These are phyloP conservation scores for Centroberyx gerrardi DNA, from an alignment of 2,797 vertebrate genomes.

Conservation along the genomic window DNA sequence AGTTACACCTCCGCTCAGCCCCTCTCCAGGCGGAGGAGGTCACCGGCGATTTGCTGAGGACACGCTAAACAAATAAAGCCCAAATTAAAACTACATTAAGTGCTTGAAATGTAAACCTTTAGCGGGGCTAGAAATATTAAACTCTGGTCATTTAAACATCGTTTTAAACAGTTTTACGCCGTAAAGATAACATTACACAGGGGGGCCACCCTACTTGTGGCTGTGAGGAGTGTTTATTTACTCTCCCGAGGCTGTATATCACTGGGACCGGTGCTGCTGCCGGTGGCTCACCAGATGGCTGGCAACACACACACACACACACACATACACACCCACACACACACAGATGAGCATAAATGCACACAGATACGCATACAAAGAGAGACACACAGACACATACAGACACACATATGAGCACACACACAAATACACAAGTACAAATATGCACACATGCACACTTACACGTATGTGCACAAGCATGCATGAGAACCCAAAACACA, in stretches of 20 bases:
- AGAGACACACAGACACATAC: conserved; percentile 7
- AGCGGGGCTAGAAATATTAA: conserved; percentile 73
- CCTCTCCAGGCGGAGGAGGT: conserved; percentile 58
- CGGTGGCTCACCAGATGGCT: conserved; percentile 67
- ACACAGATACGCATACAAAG: conserved; percentile 16
- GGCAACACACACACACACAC: conserved; percentile 44
- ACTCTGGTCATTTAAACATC: conserved; percentile 78
- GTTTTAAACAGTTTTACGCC: conserved; percentile 83
- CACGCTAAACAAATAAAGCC: conserved; percentile 79
- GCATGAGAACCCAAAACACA: neutral
- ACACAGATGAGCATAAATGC: neutral
- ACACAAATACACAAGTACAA: conserved; percentile 3
- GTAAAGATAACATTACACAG: conserved; percentile 78
- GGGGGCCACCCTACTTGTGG: conserved; percentile 71
- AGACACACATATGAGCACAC: neutral
- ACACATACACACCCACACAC: conserved; percentile 16
- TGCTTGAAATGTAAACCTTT: conserved; percentile 79
- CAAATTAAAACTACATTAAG: conserved; percentile 82
- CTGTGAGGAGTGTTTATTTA: conserved; percentile 80
- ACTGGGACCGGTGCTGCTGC: conserved; percentile 45
- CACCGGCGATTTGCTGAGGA: conserved; percentile 71
- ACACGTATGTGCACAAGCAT: neutral
- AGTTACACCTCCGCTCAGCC: conserved; percentile 63
- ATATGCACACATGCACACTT: conserved; percentile 19
- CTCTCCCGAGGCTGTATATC: conserved; percentile 77